Conservation (phyloP, 2,797 vertebrate genomes). For the Channallabes apus region DNA sequence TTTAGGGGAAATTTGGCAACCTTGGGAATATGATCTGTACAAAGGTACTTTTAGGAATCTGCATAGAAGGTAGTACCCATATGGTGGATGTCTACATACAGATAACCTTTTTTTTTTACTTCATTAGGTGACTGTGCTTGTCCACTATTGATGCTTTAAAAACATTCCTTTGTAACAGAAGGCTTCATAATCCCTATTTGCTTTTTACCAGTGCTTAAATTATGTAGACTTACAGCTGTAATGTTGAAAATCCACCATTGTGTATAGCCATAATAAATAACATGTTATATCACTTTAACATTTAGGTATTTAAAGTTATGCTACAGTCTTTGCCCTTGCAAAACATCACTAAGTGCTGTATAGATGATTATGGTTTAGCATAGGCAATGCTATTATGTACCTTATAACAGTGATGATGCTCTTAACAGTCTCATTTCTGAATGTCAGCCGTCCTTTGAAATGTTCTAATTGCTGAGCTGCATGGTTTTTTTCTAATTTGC, state of each 20-base stretch:
- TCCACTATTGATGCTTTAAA: no score
- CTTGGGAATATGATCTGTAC: neutral
- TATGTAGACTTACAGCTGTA: neutral
- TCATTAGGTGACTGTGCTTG: neutral
- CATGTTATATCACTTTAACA: neutral
- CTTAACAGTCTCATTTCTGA: conserved; percentile 5
- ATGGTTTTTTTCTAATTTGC: conserved; percentile 39
- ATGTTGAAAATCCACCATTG: neutral
- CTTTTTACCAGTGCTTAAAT: neutral
- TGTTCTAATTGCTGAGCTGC: conserved; percentile 8
- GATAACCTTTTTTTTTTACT: neutral
- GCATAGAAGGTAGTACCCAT: neutral
- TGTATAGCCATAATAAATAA: neutral
- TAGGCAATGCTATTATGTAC: neutral
- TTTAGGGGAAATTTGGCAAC: neutral
- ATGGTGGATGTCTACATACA: neutral
- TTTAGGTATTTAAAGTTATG: conserved; percentile 14
- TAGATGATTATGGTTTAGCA: neutral
- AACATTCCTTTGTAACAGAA: neutral
- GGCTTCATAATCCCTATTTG: neutral
- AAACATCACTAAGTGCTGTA: neutral
- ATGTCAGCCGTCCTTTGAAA: conserved; percentile 25
- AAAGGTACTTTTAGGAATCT: neutral
- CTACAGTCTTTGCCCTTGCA: neutral
- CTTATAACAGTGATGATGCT: conserved; percentile 5